Base-by-base conservation (phyloP, 92 coral and sea anemone genomes). In the Epizoanthus scotinus region DNA sequence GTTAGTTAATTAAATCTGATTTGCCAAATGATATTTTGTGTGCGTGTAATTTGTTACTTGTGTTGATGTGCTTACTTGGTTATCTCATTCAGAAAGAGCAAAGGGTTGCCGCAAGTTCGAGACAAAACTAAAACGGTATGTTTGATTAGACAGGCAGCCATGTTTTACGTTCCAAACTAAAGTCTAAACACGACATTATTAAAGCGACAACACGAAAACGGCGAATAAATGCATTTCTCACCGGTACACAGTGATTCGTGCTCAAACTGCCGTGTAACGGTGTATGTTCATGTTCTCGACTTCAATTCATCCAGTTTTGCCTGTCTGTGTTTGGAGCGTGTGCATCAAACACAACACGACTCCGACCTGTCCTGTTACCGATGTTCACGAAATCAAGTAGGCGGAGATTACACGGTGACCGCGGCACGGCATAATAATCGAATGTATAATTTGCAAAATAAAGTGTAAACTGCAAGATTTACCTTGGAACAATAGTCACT, bases 71-170 rank as follows among this genome's bases (percentile, higher is more conserved):
- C 52, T 10, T 47, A 47, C 2, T 47, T 59, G 21, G 81, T 31
- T 14, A 55, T 57, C 34, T 36, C 21, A 5, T 10, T 15, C 14
- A 15, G 67, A 54, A 18, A 59, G 2, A 21, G 70, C 69, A 13
- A 36, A 17, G 20, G 21, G 18, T 28, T 17, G 18, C 55, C 53
- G 47, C 67, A 34, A n/a, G 81, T 19, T 5, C 68, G 22, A 75
- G 67, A 40, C 19, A 50, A 36, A 68, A 31, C 18, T 15, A 71
- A 14, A 8, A 27, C 31, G 31, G 21, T 34, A 49, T 71, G 44
- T 71, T 58, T 59, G 81, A 75, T 60, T 56, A 31, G 67, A 42
- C 68, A 74, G 81, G 63, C 68, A 74, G 81, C 81, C 81, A 75
- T 75, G 53, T 75, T 75, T 60, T 34, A 20, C 29, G 54, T 59